phyloP scores from a whole-genome alignment of 2,888 invertebrate species.

The Polymixis flavicincta region DNA sequence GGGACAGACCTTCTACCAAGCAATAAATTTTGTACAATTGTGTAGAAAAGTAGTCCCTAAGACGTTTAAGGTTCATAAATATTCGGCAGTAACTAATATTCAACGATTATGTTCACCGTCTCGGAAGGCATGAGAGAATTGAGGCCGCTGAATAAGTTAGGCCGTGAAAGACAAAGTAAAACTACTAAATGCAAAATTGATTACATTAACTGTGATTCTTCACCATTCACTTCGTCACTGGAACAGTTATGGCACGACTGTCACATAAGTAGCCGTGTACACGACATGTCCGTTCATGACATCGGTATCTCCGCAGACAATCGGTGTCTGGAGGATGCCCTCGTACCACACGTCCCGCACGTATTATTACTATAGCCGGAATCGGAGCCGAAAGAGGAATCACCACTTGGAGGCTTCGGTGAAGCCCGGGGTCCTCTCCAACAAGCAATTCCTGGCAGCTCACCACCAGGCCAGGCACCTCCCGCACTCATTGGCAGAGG shows the following conservation, averaged over 20 bases:
- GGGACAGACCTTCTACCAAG: conserved; percentile 74
- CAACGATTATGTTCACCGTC: conserved; percentile 70
- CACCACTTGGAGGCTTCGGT: conserved; percentile 92
- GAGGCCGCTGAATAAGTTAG: conserved; percentile 84
- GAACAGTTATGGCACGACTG: conserved; percentile 76
- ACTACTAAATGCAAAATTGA: conserved; percentile 82
- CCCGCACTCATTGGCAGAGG: conserved; percentile 90
- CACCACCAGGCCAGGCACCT: conserved; percentile 93
- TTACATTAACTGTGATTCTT: conserved; percentile 66
- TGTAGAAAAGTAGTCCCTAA: conserved; percentile 83
- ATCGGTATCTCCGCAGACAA: conserved; percentile 88
- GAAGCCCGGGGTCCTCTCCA: conserved; percentile 90
- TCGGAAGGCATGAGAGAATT: conserved; percentile 82
- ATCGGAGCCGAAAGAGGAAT: conserved; percentile 95
- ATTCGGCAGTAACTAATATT: conserved; percentile 75
- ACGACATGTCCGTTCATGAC: conserved; percentile 82
- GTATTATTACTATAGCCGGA: conserved; percentile 96
- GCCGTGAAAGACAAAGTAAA: conserved; percentile 79
- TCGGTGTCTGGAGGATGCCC: conserved; percentile 89
- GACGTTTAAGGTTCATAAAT: conserved; percentile 74
- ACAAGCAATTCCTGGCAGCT: conserved; percentile 90
- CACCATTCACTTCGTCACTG: conserved; percentile 66
- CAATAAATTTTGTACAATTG: conserved; percentile 81
- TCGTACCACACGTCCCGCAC: conserved; percentile 92
- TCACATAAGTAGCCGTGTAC: conserved; percentile 67